Base-by-base conservation (phyloP, 2,888 invertebrate species). In the Drosophila anomelani region DNA sequence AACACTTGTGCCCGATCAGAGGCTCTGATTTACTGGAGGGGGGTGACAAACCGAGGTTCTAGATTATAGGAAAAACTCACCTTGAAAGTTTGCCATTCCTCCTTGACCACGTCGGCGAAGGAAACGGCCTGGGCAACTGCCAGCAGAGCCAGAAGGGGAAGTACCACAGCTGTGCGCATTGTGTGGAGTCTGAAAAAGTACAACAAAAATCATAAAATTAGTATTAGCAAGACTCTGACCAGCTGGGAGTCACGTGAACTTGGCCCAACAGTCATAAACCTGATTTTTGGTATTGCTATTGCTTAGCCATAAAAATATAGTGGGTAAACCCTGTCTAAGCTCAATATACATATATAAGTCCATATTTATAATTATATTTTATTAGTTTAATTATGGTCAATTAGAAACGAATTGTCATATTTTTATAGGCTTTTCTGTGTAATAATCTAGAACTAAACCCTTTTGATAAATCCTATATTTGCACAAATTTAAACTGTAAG, bases 81-180 rank as follows among this genome's bases (percentile, higher is more conserved):
- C 95, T 96, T 96, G 90, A 95, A 96, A 0, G 95, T 93, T n/a
- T 93, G 93, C 96, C 96, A 96, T 93, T 96, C 96, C 90, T 96
- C 96, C 77, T 93, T 93, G 56, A 96, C 94, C 73, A 97, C 93
- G 85, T 97, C 96, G 78, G 94, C 93, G 88, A 96, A 95, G 66
- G 95, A 95, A 54, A 96, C 94, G 6, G 96, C 96, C 58, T 94
- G 94, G 38, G 93, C 93, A 4, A 94, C 93, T 74, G 94, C 94
- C 80, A 94, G 82, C 67, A 91, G 77, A 76, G 85, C 87, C 67
- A 92, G 71, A 64, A 92, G 77, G 34, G 90, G 76, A 26, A 83
- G 76, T 29, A 80, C 23, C 54, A 91, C 71, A 66, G 79, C 75
- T 72, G 72, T 38, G 79, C 88, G 90, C 91, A 91, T 77, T 77